phyloP scores from a whole-genome alignment of 1,140 invertebrate species.

The Spodoptera frugiperda region DNA sequence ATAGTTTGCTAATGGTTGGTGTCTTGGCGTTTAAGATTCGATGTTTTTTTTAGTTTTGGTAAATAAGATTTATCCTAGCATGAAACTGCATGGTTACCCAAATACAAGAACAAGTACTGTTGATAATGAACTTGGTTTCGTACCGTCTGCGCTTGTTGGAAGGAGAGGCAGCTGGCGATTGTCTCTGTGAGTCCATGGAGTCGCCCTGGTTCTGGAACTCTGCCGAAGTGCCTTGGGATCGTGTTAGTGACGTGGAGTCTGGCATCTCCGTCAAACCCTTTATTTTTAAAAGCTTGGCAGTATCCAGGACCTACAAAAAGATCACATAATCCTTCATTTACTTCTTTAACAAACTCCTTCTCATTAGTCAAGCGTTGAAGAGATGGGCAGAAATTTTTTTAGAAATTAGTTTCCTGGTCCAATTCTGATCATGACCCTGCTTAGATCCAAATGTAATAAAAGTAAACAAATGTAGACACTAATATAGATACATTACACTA shows the following conservation, averaged over 20 bases:
- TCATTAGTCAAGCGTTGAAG: background rate
- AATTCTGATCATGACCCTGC: too few species aligned
- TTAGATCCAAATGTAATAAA: too few species aligned
- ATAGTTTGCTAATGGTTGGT: too few species aligned
- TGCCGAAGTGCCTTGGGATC: conserved; percentile 87
- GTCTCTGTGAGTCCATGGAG: conserved; percentile 81
- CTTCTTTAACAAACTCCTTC: background rate
- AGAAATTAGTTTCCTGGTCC: too few species aligned
- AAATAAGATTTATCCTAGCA: too few species aligned
- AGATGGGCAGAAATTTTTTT: too few species aligned
- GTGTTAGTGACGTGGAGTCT: conserved; percentile 89
- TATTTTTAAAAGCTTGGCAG: conserved; percentile 95
- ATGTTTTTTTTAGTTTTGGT: too few species aligned
- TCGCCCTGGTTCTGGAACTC: conserved; percentile 85
- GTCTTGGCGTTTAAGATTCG: too few species aligned
- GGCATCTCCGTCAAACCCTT: conserved; percentile 95
- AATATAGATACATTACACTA: too few species aligned
- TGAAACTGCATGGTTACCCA: too few species aligned
- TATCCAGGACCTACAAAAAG: conserved; percentile 90
- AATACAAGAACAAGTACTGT: background rate
- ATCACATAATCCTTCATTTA: background rate
- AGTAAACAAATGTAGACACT: too few species aligned
- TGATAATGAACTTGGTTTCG: background rate
- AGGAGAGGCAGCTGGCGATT: conserved; percentile 77
- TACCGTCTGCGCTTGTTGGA: conserved; percentile 70